Conservation (phyloP, 2,797 vertebrate species). For the Myotis findleyi region DNA sequence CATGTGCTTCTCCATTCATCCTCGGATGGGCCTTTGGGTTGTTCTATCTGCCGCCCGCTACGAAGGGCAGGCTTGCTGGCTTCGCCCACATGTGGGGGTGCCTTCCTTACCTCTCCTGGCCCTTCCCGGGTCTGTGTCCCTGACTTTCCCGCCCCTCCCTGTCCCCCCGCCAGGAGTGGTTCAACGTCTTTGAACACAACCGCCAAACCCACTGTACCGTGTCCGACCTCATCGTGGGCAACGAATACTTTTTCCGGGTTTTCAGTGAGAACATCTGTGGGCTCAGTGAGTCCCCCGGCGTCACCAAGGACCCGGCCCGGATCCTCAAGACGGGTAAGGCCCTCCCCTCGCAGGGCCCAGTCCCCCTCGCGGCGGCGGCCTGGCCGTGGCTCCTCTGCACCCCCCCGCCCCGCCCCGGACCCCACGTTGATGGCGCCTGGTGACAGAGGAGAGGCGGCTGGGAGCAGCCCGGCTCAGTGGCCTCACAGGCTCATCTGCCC, state of each 20-base stretch:
- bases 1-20: accelerated
- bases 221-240: slow-evolving; percentile 95
- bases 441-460: accelerated
- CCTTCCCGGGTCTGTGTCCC: not conserved
- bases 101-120: accelerated
- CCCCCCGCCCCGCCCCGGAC: not conserved
- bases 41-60: not conserved
- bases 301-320: slow-evolving; percentile 93
- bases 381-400: no score
- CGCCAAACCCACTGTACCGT: slow-evolving; percentile 92
- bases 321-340: slow-evolving; percentile 92
- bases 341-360: accelerated
- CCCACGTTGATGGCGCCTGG: not conserved
- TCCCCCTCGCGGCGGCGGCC: accelerated
- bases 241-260: slow-evolving; percentile 93
- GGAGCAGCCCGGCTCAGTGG: accelerated
- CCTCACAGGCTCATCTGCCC: not conserved
- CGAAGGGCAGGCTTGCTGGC: not conserved
- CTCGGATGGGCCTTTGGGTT: accelerated
- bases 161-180: slow-evolving; percentile 90
- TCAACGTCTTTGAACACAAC: slow-evolving; percentile 93
- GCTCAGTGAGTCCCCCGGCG: slow-evolving; percentile 88
- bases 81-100: accelerated
- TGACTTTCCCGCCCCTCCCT: accelerated
- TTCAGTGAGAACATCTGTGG: slow-evolving; percentile 94